Percentiles rank a stretch among this genome's conserved stretches.
These are phyloP conservation scores for Halocynthia aurantium DNA, from an alignment of 23 tunicate species.

Conservation along the genomic window DNA sequence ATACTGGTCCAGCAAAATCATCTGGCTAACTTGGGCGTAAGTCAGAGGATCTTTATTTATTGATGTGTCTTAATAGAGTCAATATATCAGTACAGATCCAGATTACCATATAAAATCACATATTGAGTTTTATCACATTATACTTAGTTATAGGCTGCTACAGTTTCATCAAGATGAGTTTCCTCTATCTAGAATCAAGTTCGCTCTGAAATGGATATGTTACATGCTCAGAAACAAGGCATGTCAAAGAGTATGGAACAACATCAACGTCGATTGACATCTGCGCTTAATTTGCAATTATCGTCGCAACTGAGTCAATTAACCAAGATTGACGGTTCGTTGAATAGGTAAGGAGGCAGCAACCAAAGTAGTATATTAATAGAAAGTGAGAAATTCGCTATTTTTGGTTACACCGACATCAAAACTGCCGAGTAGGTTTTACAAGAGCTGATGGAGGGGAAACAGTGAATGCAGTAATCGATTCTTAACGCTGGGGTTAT, in stretches of 20 bases:
- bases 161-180: no score
- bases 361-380: not conserved
- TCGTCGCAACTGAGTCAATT: slow-evolving; percentile 8
- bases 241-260: slow-evolving; percentile 22
- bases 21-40: slow-evolving; percentile 20
- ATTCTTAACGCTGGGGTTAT: no score
- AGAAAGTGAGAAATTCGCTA: no score
- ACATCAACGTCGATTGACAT: slow-evolving; percentile 10
- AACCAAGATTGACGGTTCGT: slow-evolving; percentile 12
- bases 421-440: no score
- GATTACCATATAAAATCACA: no score
- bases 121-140: no score
- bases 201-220: slow-evolving; percentile 17
- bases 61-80: no score
- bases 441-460: no score
- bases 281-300: slow-evolving; percentile 10
- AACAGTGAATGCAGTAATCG: no score
- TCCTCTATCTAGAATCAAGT: slow-evolving; percentile 13
- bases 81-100: no score
- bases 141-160: no score
- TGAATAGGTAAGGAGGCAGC: slow-evolving; percentile 11
- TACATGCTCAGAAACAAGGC: slow-evolving; percentile 4
- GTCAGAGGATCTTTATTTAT: not conserved
- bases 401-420: no score
- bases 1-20: slow-evolving; percentile 19